These are phyloP conservation scores for Amblyopsis rosae DNA, from an alignment of 2,113 vertebrate species.

Conservation along the genomic window DNA sequence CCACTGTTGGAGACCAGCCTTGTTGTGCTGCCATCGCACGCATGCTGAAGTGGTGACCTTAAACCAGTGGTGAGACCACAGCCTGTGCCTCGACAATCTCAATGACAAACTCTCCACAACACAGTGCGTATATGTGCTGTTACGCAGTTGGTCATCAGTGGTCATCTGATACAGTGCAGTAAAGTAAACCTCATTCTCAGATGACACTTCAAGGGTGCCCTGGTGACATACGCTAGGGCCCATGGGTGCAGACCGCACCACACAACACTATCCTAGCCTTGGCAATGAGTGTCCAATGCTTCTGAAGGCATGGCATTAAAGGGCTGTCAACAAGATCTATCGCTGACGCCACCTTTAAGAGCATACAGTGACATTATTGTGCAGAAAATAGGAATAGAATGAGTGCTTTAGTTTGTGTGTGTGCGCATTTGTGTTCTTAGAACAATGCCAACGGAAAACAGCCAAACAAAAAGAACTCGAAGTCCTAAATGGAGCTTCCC, in stretches of 20 bases:
- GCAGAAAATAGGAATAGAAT: background rate
- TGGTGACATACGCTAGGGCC: no score
- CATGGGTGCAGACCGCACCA: no score
- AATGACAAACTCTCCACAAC: constrained; percentile 8
- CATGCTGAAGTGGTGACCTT: background rate
- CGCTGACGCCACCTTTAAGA: no score
- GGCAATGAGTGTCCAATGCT: no score
- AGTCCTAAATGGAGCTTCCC: background rate
- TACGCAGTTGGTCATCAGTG: no score
- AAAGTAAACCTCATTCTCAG: no score
- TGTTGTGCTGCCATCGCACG: constrained; percentile 14
- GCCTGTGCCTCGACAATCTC: background rate
- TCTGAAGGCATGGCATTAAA: no score
- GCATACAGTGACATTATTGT: no score
- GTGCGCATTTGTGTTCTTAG: background rate
- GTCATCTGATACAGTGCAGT: no score
- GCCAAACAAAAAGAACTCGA: background rate
- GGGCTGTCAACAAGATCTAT: no score
- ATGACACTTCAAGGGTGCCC: no score
- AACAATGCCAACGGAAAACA: constrained; percentile 9
- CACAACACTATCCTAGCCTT: no score
- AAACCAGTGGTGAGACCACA: constrained; percentile 7
- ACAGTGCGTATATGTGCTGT: background rate
- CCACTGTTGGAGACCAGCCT: background rate
- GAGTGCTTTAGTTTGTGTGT: background rate